A percentile compares a stretch with the other conserved stretches of the same genome.
These are phyloP conservation scores for Tetragonula carbonaria DNA, from an alignment of 2,888 invertebrate genomes.

Conservation along the genomic window DNA sequence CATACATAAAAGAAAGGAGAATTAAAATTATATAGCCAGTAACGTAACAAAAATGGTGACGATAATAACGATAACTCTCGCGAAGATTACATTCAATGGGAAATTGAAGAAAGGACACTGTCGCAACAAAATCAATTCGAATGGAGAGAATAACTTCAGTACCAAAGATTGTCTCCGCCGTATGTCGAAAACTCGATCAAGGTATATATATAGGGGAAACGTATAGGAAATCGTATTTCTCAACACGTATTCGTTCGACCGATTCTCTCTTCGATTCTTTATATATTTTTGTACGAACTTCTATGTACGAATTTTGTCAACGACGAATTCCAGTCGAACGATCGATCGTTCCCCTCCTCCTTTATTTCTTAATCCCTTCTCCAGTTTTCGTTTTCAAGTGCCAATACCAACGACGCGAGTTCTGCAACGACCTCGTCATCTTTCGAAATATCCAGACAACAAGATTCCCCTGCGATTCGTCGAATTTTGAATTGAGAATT, in stretches of 20 bases:
- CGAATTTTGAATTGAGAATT: background rate
- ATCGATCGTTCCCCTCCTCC: background rate
- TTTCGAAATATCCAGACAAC: background rate
- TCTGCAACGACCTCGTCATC: background rate
- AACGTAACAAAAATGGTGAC: slow-evolving; percentile 59
- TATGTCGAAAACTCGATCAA: slow-evolving; percentile 17
- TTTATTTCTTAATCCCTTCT: background rate
- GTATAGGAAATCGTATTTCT: background rate
- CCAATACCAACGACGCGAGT: background rate
- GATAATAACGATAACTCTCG: slow-evolving; percentile 70
- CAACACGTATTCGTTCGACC: background rate
- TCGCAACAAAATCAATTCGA: slow-evolving; percentile 39
- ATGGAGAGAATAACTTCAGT: slow-evolving; percentile 52
- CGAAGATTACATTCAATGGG: slow-evolving; percentile 77
- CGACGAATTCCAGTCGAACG: background rate
- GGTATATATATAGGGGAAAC: background rate
- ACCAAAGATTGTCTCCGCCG: slow-evolving; percentile 61
- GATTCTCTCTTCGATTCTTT: background rate
- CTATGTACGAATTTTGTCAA: background rate
- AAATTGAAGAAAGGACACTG: slow-evolving; percentile 64
- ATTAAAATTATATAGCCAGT: slow-evolving; percentile 75
- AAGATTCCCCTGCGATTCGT: background rate
- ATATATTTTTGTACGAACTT: no score
- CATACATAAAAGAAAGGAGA: slow-evolving; percentile 51
- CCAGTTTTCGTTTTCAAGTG: background rate